Percentiles rank a stretch among this genome's conserved stretches.
phyloP scores from a whole-genome alignment of 2,888 invertebrate genomes.

The Cephus pulcher region DNA sequence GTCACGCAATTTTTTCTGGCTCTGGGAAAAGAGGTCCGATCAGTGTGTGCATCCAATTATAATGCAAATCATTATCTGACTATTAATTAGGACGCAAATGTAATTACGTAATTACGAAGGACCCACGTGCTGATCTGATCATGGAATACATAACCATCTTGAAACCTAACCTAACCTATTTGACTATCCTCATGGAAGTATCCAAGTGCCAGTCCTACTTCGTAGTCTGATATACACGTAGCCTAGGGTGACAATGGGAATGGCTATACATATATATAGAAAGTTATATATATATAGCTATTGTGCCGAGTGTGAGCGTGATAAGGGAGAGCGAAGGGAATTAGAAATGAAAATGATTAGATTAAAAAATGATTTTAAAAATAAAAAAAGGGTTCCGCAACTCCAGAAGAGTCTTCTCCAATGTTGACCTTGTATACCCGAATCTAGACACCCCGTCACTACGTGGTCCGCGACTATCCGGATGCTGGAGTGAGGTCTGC shows the following conservation, averaged over 20 bases:
- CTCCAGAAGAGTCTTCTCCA: conserved; percentile 33
- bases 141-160: not conserved
- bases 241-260: not conserved
- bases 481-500: conserved; percentile 69
- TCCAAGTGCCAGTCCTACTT: not conserved
- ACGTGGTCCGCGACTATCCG: conserved; percentile 84
- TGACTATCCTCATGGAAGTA: not conserved
- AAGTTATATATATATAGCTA: not conserved
- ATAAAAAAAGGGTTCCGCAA: not conserved
- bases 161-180: not conserved
- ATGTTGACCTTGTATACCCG: conserved; percentile 55
- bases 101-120: not conserved
- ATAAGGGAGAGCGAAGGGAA: not conserved
- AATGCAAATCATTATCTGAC: not conserved
- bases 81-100: not conserved
- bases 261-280: conserved; percentile 1
- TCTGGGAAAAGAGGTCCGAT: not conserved
- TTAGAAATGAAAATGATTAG: too few species aligned
- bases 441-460: conserved; percentile 85
- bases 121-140: not conserved
- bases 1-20: not conserved
- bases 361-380: not conserved
- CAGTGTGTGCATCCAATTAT: not conserved
- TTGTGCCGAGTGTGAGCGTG: not conserved
- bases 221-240: not conserved